Base-by-base conservation (phyloP, 2,797 vertebrate species). In the Acanthurus tractus region DNA sequence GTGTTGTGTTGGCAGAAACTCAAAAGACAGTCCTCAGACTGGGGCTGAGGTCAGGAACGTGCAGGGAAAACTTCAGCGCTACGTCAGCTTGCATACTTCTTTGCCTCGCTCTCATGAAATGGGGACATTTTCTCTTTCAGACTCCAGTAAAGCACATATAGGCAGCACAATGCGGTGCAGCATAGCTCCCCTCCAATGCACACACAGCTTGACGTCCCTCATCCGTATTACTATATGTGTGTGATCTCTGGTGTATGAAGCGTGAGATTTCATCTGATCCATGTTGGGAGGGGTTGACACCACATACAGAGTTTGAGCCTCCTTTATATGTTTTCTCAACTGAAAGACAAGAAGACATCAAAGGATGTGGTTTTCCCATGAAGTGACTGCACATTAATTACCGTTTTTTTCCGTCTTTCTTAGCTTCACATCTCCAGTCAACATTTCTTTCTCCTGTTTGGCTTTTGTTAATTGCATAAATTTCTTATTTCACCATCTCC, bases 21-120 rank as follows among this genome's bases (percentile, higher is more conserved):
- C 82, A 86, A 79, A 80, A 83, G 81, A 92, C 86, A 75, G 75
- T 83, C 50, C 82, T 86, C 79, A 84, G 89, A 88, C 89, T 81
- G 78, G 70, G 84, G 78, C 85, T 67, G 82, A 89, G 85, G 88
- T 90, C 88, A 89, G 78, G 81, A 93, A 86, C 81, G 64, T 86
- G 87, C 70, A 74, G 61, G 64, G 85, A 83, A 86, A 92, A 89
- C 80, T 78, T 86, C 54, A 34, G 42, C 3, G 42, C 78, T 65
- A 55, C 52, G 59, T 87, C 76, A 86, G 70, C 82, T 42, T 65
- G 57, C 82, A 29, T 40, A 63, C 74, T 74, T 61, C 25, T 81
- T 48, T 58, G 69, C 25, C 56, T 83, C 61, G 20, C 40, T 58
- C 25, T 42, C 15, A 42, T 57, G 70, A 36, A 57, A 53, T 52